Evolutionary conservation across 2,888 invertebrate species (phyloP), one percentile per base, ranked within the genome.

Genomic region (Xestia xanthographa): DNA sequence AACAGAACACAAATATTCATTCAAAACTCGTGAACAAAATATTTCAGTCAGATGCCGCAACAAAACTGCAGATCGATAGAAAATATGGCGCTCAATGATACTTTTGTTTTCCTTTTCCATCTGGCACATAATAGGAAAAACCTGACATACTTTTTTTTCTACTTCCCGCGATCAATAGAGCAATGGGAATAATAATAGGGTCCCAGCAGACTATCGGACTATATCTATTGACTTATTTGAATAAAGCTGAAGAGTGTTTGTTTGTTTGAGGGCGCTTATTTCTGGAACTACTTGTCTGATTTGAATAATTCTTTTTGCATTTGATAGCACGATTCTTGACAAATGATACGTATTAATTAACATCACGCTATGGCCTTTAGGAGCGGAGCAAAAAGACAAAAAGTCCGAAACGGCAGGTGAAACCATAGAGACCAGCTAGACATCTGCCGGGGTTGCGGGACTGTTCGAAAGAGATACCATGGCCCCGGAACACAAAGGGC

Each of bases 141-240:
- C 50, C 81, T 71, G 71, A 66, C 73, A 69, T 60, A 74, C 50
- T 76, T 80, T 83, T 83, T 70, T 73, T 68, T 34, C 63, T 65
- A 26, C 38, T 63, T 53, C 29, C 38, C 43, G 17, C 66, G 73
- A 81, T 84, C 77, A 73, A 84, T 83, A 69, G 29, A 56, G 60
- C 79, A 83, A 77, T 71, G 67, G 65, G 29, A 71, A 80, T 73
- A 80, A 77, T 77, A 80, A 71, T 80, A 68, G 58, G 22, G 63
- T 56, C 77, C 65, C 84, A 38, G 50, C 58, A 75, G 81, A 74
- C 63, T 69, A 68, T 62, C 67, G 29, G 45, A 65, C 48, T 45
- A 71, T 76, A 75, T 56, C 56, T 14, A 56, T 26, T 20, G 48
- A 56, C 9, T 17, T 58, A 58, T 29, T 58, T 29, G 20, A 29